phyloP scores from a whole-genome alignment of 2,797 vertebrate species.

The Petrocephalus sullivani region DNA sequence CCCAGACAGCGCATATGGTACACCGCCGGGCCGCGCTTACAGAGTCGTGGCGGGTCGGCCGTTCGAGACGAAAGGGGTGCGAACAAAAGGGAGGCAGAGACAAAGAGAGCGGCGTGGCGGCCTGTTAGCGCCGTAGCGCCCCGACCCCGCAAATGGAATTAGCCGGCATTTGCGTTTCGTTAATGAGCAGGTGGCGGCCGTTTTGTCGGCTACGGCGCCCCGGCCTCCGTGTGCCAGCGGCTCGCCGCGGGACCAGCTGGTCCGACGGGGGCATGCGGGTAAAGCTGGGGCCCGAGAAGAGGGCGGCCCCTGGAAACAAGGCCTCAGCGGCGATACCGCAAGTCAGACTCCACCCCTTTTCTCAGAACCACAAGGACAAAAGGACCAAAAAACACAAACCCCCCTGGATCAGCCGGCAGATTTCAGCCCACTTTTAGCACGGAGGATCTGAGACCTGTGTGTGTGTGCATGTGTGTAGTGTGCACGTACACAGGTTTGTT shows the following conservation, averaged over 20 bases:
- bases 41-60: neutral
- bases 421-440: neutral
- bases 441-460: neutral
- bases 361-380: neutral
- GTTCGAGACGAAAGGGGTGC: constrained; percentile 10
- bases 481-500: neutral
- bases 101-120: constrained; percentile 33
- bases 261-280: neutral
- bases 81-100: constrained; percentile 43
- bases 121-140: constrained; percentile 49
- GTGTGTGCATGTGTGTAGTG: neutral
- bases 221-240: constrained; percentile 54
- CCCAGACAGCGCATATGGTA: constrained; percentile 71
- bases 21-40: constrained; percentile 36
- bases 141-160: constrained; percentile 66
- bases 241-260: constrained; percentile 45
- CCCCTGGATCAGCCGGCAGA: neutral
- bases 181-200: constrained; percentile 67
- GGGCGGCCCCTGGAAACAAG: neutral
- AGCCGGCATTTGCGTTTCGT: constrained; percentile 66
- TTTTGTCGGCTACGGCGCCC: constrained; percentile 69
- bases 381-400: neutral
- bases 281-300: neutral
- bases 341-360: neutral
- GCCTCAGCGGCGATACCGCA: neutral